Conservation (phyloP, 2,113 vertebrate species). For the Upupa epops region DNA sequence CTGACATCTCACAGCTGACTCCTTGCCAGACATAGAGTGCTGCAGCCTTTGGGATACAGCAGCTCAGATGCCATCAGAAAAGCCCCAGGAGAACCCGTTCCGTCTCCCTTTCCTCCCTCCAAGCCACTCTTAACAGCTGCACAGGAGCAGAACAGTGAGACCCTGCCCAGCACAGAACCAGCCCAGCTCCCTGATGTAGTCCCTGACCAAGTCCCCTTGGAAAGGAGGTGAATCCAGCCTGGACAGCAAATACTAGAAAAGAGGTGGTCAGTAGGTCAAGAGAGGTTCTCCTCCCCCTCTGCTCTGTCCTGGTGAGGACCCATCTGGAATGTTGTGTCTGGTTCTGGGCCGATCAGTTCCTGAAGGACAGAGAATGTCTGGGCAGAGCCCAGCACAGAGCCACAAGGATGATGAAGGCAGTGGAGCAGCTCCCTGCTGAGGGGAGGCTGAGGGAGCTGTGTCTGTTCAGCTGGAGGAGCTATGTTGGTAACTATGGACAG, state of each 20-base stretch:
- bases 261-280: too few species aligned
- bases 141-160: not conserved
- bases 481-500: too few species aligned
- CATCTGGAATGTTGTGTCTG: too few species aligned
- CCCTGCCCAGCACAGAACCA: not conserved
- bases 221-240: not conserved
- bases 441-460: too few species aligned
- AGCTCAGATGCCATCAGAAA: accelerated
- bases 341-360: too few species aligned
- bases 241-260: not conserved
- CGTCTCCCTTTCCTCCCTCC: not conserved
- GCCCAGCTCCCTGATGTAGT: not conserved
- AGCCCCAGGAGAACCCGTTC: not conserved
- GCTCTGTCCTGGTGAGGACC: too few species aligned
- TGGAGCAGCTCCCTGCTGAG: too few species aligned
- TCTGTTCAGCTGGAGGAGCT: too few species aligned
- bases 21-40: not conserved
- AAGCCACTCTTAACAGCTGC: not conserved
- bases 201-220: not conserved
- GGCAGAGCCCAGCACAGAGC: too few species aligned
- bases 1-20: not conserved
- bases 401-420: too few species aligned
- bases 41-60: not conserved
- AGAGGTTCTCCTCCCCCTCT: too few species aligned
- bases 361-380: too few species aligned